Evolutionary conservation across 1,140 invertebrate genomes (phyloP).

Genomic region (Camponotus vicinus): DNA sequence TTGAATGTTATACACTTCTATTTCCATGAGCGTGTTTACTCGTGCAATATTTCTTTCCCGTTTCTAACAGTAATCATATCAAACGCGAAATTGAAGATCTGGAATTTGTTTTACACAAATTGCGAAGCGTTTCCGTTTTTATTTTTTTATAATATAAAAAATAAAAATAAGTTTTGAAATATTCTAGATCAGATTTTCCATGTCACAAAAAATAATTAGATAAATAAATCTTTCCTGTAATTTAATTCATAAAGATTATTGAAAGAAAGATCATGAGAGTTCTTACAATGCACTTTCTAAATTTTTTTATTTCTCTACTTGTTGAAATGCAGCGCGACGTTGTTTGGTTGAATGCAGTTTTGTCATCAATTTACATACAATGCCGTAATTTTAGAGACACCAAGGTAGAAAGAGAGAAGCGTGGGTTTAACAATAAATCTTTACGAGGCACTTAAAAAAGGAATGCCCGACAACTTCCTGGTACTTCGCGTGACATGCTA

Average conservation of each 20-base stretch:
- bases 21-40: neutral
- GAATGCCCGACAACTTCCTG: slow-evolving; percentile 69
- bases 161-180: neutral
- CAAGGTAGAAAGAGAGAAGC: slow-evolving; percentile 16
- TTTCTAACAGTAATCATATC: neutral
- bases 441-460: slow-evolving; percentile 66
- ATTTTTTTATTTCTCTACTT: neutral
- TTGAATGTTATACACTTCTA: slow-evolving; percentile 34
- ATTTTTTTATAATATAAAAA: neutral
- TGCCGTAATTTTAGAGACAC: slow-evolving; percentile 45
- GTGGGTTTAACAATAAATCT: slow-evolving; percentile 65
- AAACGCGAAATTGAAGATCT: neutral
- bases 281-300: neutral
- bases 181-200: neutral
- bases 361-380: slow-evolving; percentile 70
- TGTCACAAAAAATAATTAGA: neutral
- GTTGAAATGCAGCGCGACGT: neutral
- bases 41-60: neutral
- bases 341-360: neutral
- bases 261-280: neutral
- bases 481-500: slow-evolving; percentile 46
- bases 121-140: neutral
- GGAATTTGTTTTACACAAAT: neutral
- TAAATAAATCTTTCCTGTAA: no score
- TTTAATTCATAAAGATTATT: no score